These are phyloP conservation scores for Peromyscus melanophrys DNA, from an alignment of 2,797 vertebrate genomes.

Conservation along the genomic window DNA sequence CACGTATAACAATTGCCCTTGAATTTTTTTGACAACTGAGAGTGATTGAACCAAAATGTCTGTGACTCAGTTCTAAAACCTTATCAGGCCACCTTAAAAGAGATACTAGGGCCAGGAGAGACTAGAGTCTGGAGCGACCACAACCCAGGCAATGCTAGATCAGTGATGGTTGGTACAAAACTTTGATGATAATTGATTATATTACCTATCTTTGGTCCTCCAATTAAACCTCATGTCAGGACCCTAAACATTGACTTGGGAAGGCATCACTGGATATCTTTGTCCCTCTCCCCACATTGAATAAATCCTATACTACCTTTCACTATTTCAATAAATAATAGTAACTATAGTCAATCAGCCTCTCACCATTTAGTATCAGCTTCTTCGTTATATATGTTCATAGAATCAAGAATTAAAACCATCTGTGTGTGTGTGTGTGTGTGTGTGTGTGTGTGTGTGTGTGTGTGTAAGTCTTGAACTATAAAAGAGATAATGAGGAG, in stretches of 20 bases:
- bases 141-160: neutral
- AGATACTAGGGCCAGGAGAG: neutral
- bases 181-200: neutral
- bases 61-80: neutral
- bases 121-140: neutral
- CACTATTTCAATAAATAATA: neutral
- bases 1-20: neutral
- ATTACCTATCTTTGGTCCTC: neutral
- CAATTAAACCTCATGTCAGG: neutral
- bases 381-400: neutral
- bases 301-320: neutral
- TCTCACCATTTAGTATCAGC: neutral
- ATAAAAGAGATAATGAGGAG: neutral
- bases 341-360: neutral
- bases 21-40: neutral
- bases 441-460: neutral
- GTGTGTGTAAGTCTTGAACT: neutral
- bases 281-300: neutral
- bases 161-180: neutral
- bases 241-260: neutral
- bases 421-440: neutral
- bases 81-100: neutral
- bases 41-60: neutral
- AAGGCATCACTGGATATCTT: neutral
- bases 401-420: neutral